Conservation (phyloP, 2,113 vertebrate genomes). For the Oreochromis aureus region DNA sequence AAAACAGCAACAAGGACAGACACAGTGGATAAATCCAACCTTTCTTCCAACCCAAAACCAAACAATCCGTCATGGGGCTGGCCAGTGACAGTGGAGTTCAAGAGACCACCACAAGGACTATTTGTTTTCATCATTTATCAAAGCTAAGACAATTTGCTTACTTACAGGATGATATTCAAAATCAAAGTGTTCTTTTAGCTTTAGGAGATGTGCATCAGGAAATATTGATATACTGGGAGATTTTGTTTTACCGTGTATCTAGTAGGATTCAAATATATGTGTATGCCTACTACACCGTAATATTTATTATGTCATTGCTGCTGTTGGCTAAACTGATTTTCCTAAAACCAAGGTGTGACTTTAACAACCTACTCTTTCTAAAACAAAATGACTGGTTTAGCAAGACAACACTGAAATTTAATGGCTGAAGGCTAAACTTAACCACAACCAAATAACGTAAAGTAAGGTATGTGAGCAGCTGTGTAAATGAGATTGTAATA, state of each 20-base stretch:
- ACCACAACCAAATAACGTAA: neutral
- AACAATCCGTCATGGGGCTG: neutral
- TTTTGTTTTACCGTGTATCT: neutral
- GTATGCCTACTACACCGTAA: neutral
- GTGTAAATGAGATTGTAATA: neutral
- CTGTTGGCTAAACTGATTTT: neutral
- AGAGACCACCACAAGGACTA: constrained; percentile 27
- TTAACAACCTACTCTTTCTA: neutral
- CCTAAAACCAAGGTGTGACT: neutral
- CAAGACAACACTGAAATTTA: neutral
- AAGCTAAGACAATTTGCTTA: neutral
- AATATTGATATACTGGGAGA: neutral
- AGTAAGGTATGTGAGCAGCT: neutral
- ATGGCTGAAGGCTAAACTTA: neutral
- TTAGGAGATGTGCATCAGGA: neutral
- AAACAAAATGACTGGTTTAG: neutral
- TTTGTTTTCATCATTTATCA: constrained; percentile 60
- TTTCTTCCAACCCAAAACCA: constrained; percentile 1
- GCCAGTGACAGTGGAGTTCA: constrained; percentile 27
- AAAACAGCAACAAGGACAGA: neutral
- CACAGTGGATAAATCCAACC: neutral
- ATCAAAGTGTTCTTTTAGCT: neutral
- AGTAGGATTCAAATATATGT: neutral
- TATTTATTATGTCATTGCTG: neutral
- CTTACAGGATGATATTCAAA: neutral